Conservation (phyloP, 2,113 vertebrate species). For the Heliornis fulica region DNA sequence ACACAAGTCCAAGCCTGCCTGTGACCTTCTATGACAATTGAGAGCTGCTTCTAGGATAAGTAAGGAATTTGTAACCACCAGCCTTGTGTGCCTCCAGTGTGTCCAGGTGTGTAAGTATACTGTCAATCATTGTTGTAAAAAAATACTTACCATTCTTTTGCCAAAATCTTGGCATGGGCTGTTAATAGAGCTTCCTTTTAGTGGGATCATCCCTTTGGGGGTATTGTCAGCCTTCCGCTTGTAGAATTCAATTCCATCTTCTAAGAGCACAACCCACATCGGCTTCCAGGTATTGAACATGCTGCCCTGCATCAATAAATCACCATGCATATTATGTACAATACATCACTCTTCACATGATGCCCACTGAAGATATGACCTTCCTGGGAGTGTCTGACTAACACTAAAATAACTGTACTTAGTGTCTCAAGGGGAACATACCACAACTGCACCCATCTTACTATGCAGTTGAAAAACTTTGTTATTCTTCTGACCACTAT, state of each 20-base stretch:
- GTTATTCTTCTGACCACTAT: neutral
- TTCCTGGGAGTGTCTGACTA: neutral
- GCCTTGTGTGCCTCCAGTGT: neutral
- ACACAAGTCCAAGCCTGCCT: neutral
- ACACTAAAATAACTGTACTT: neutral
- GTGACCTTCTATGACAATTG: neutral
- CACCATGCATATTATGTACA: neutral
- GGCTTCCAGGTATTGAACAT: constrained; percentile 93
- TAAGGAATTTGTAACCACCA: neutral
- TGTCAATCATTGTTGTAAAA: neutral
- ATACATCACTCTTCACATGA: neutral
- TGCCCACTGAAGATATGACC: neutral
- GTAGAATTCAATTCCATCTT: constrained; percentile 92
- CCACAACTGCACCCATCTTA: neutral
- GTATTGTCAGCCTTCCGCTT: constrained; percentile 90
- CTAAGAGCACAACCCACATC: constrained; percentile 90
- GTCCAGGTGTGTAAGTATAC: neutral
- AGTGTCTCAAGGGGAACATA: neutral
- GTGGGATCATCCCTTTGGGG: constrained; percentile 94
- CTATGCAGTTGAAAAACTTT: neutral
- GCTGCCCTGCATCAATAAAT: constrained; percentile 77
- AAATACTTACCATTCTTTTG: constrained; percentile 84
- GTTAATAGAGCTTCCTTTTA: constrained; percentile 83
- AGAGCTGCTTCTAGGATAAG: fast-evolving
- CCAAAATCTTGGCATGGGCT: constrained; percentile 90